Conservation (phyloP, 2,797 vertebrate genomes). For the Argya squamiceps region DNA sequence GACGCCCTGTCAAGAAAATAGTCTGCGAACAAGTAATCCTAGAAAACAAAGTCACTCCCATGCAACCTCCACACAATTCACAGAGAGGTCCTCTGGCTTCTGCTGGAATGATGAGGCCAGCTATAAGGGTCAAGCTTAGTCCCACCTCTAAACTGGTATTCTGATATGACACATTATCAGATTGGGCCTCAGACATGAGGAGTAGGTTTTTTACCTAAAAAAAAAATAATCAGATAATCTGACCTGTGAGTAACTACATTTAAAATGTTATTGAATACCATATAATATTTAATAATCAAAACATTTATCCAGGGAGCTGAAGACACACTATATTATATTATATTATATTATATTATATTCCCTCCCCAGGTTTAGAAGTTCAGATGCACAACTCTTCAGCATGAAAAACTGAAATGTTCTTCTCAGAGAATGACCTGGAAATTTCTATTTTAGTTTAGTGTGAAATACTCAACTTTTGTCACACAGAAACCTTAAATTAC, state of each 20-base stretch:
- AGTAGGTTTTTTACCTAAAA: neutral
- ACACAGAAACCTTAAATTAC: neutral
- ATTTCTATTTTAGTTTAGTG: neutral
- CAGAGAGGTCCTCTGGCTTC: neutral
- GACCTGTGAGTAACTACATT: neutral
- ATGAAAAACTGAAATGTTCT: neutral
- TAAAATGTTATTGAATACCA: neutral
- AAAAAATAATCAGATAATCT: neutral
- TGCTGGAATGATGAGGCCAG: neutral
- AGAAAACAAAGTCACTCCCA: neutral
- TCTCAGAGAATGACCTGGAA: neutral
- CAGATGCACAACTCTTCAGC: neutral
- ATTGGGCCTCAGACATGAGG: neutral
- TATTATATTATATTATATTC: neutral
- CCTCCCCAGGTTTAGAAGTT: neutral
- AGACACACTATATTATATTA: neutral
- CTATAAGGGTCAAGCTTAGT: neutral
- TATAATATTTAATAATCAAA: neutral
- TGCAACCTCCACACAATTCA: neutral
- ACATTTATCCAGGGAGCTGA: neutral
- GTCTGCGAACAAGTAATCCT: neutral
- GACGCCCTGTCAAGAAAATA: neutral
- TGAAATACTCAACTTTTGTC: neutral
- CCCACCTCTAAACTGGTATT: neutral
- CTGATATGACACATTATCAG: neutral